phyloP scores from a whole-genome alignment of 1,140 invertebrate genomes.

The Drosophila repleta region DNA sequence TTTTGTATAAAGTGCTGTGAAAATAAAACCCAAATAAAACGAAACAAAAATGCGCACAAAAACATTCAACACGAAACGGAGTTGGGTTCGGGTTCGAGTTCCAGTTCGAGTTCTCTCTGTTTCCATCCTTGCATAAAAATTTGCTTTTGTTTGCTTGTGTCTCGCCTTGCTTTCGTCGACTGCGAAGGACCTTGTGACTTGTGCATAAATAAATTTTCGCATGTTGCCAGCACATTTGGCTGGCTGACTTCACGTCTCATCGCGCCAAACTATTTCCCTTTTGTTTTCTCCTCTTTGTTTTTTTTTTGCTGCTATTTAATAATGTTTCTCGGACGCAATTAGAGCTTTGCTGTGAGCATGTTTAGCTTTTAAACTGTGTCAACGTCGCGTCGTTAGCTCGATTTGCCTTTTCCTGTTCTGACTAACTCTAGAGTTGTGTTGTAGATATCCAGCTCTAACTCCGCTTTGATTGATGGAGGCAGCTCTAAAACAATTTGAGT shows the following conservation, averaged over 20 bases:
- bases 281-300: slow-evolving; percentile 8
- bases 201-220: slow-evolving; percentile 62
- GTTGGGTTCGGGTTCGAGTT: slow-evolving; percentile 12
- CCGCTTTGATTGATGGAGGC: slow-evolving; percentile 45
- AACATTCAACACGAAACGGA: slow-evolving; percentile 36
- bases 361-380: slow-evolving; percentile 54
- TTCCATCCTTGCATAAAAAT: slow-evolving; percentile 3
- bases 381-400: slow-evolving; percentile 29
- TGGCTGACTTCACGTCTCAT: slow-evolving; percentile 30
- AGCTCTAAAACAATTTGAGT: slow-evolving; percentile 5
- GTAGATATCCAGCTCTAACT: neutral
- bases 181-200: slow-evolving; percentile 34
- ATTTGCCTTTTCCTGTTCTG: slow-evolving; percentile 11
- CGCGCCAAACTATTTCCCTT: slow-evolving; percentile 7
- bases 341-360: slow-evolving; percentile 51
- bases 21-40: slow-evolving; percentile 15
- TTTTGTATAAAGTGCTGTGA: slow-evolving; percentile 48
- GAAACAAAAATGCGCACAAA: slow-evolving; percentile 18
- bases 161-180: slow-evolving; percentile 6
- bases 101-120: neutral
- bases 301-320: slow-evolving; percentile 13
- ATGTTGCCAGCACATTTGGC: slow-evolving; percentile 61
- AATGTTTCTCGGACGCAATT: slow-evolving; percentile 65
- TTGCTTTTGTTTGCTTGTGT: neutral
- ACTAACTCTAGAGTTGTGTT: neutral